phyloP scores from a whole-genome alignment of 2,797 vertebrate genomes.

The Sarcoramphus papa region DNA sequence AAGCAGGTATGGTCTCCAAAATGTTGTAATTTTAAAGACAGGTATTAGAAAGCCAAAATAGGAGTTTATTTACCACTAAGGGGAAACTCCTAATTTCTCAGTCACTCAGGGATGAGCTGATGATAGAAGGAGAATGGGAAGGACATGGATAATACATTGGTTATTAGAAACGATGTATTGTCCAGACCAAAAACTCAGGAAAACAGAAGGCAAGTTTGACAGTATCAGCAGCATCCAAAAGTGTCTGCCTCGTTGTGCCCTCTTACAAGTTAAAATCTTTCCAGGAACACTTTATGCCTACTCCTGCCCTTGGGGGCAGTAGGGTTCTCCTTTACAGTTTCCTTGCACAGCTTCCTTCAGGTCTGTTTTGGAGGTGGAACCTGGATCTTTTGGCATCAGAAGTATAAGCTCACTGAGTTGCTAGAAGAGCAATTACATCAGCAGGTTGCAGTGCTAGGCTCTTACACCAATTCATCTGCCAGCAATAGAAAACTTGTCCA shows the following conservation, averaged over 20 bases:
- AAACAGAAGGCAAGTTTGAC: neutral
- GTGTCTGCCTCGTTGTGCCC: fast-evolving
- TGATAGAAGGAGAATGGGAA: neutral
- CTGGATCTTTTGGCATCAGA: neutral
- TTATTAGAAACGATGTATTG: neutral
- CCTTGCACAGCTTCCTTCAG: neutral
- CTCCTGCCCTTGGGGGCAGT: neutral
- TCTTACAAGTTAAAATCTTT: neutral
- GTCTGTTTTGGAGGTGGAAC: neutral
- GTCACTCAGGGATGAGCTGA: neutral
- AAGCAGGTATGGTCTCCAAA: neutral
- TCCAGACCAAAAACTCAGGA: neutral
- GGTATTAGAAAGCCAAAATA: neutral
- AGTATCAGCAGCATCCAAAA: neutral
- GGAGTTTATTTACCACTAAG: neutral
- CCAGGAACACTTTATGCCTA: neutral
- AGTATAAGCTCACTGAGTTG: neutral
- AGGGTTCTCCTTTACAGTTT: neutral
- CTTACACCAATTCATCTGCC: neutral
- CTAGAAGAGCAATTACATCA: neutral
- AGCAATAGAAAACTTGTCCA: neutral
- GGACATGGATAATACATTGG: neutral
- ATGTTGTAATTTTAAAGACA: neutral
- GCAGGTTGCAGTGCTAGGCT: neutral
- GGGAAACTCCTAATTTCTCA: neutral